phyloP scores from a whole-genome alignment of 2,797 vertebrate species.

The Gorsachius magnificus region DNA sequence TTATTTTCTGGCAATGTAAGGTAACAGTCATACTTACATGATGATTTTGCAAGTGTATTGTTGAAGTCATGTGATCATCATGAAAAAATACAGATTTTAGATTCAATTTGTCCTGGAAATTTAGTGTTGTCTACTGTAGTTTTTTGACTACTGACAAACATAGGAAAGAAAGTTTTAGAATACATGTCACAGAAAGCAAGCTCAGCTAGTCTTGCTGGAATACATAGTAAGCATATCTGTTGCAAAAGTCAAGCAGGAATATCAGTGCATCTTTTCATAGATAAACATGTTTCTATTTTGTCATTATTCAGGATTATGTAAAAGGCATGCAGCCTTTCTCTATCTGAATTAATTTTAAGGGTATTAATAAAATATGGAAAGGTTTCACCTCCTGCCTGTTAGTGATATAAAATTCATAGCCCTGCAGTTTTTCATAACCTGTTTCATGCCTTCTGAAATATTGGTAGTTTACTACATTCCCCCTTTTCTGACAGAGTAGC shows the following conservation, averaged over 20 bases:
- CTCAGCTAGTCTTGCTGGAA: not conserved
- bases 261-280: not conserved
- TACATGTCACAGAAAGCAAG: not conserved
- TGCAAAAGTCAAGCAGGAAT: not conserved
- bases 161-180: not conserved
- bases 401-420: not conserved
- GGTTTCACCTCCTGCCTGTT: not conserved
- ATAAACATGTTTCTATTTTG: not conserved
- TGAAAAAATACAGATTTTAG: not conserved
- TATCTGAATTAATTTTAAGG: not conserved
- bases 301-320: not conserved
- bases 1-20: not conserved
- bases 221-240: not conserved
- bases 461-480: not conserved
- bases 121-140: not conserved
- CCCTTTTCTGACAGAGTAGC: not conserved
- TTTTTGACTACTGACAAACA: not conserved
- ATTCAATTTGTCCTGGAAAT: not conserved
- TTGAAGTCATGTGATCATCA: rapidly evolving
- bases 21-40: not conserved
- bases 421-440: not conserved
- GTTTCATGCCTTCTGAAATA: not conserved
- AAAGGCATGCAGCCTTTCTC: not conserved
- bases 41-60: not conserved
- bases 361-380: not conserved